Conservation (phyloP, 2,888 invertebrate species). For the Cataglyphis cursor region DNA sequence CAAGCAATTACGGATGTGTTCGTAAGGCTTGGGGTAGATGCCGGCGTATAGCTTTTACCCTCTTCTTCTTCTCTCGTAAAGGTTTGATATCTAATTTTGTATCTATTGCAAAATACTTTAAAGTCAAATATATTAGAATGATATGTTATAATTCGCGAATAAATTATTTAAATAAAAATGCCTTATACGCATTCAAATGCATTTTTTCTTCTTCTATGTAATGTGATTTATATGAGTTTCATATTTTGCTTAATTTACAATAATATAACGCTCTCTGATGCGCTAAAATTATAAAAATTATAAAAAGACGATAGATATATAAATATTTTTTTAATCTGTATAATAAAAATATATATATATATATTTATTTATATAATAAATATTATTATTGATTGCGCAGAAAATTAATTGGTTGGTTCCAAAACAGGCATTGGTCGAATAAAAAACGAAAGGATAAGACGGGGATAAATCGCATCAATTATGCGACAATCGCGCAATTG, state of each 20-base stretch:
- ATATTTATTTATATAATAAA: neutral
- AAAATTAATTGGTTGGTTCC: neutral
- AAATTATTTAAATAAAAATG: constrained; percentile 4
- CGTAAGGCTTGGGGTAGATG: constrained; percentile 2
- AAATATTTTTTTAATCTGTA: no score
- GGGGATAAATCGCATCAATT: constrained; percentile 50
- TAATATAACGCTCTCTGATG: neutral
- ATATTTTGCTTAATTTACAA: no score
- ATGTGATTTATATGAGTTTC: no score
- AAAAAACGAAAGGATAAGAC: constrained; percentile 50
- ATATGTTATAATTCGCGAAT: neutral
- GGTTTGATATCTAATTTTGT: neutral
- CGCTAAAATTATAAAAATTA: neutral
- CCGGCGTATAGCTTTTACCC: neutral
- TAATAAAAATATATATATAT: neutral
- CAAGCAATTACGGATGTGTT: constrained; percentile 9
- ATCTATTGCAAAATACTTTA: neutral
- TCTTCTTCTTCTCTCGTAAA: neutral
- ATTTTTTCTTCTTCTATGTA: no score
- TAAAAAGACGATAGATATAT: neutral
- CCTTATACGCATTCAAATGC: neutral
- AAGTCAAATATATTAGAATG: neutral
- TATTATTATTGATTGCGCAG: neutral
- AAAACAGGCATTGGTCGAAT: constrained; percentile 34
- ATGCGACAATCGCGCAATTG: constrained; percentile 36